Base-by-base conservation (phyloP, 2,113 vertebrate species). In the Nerophis ophidion region DNA sequence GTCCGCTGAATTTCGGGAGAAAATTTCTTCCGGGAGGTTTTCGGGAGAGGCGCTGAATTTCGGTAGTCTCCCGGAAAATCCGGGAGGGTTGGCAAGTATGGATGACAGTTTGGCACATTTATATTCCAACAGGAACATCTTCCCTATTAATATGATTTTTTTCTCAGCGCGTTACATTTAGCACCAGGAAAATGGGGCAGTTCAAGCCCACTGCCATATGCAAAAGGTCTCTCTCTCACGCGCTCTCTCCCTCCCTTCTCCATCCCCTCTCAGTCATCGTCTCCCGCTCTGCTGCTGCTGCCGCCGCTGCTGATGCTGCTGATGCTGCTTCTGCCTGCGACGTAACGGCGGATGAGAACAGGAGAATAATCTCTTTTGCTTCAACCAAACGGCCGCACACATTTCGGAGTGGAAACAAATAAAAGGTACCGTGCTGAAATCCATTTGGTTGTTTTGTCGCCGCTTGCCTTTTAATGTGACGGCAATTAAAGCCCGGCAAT, bases 321-420 rank as follows among this genome's bases (percentile, higher is more conserved):
- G 74, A 68, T 83, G 81, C 76, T 73, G 69, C 80, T 26, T 26
- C 26, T 26, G 72, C 71, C 81, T 81, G 74, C 84, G 75, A 81
- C 84, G 86, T 62, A 73, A 64, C 79, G 10, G 65, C 67, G 74
- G 80, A 76, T 68, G 71, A 11, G 8, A 46, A 62, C 65, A 72
- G 68, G 33, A 68, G 54, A 56, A 56, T 56, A 44, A 44, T 65
- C 58, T 59, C 66, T 42, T 68, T 53, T 51, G 65, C 66, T 74
- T 52, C 76, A 60, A 57, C 61, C 71, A 36, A 70, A 60, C 59
- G 61, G 69, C 77, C 71, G 65, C 61, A 19, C 57, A 5, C 26
- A 51, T 44, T 71, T 57, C 53, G 55, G 63, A 66, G 63, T 56
- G 62, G 65, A 65, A 70, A 70, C 44, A 57, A 72, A 48, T 63